A percentile compares a stretch with the other conserved stretches of the same genome.
Evolutionary conservation across 2,797 vertebrate genomes (phyloP).

Genomic region (Mus minutoides): DNA sequence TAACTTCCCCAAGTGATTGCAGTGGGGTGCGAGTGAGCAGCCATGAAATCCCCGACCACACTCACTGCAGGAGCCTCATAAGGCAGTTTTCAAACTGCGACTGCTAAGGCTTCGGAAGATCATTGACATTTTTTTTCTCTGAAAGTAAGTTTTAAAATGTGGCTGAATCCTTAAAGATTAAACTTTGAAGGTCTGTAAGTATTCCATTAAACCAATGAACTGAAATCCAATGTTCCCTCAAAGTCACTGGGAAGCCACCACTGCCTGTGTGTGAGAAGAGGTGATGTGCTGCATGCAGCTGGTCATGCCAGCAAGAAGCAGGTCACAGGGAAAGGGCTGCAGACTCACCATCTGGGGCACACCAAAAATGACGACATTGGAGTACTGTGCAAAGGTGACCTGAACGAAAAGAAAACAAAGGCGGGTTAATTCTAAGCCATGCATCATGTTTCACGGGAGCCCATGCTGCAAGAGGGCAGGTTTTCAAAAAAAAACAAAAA

Average conservation of each 20-base stretch:
- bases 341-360: slow-evolving; percentile 98
- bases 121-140: slow-evolving; percentile 57
- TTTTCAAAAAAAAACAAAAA: too few species aligned
- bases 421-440: not conserved
- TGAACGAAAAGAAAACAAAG: slow-evolving; percentile 75
- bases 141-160: slow-evolving; percentile 15
- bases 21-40: not conserved
- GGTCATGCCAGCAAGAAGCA: not conserved
- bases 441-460: not conserved
- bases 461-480: not conserved
- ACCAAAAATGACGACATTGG: slow-evolving; percentile 96
- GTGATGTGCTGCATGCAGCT: too few species aligned
- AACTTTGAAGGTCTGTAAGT: not conserved
- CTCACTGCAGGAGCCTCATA: not conserved
- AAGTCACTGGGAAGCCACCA: not conserved
- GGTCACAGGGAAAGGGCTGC: rapidly evolving
- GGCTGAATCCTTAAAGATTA: not conserved
- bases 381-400: slow-evolving; percentile 94
- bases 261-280: not conserved
- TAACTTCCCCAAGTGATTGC: not conserved
- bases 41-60: not conserved
- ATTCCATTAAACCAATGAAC: slow-evolving; percentile 25
- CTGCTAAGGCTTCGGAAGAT: not conserved
- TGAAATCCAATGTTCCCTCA: not conserved
- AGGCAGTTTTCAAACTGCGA: not conserved